Conservation (phyloP, 2,113 vertebrate species). For the Cavia porcellus region DNA sequence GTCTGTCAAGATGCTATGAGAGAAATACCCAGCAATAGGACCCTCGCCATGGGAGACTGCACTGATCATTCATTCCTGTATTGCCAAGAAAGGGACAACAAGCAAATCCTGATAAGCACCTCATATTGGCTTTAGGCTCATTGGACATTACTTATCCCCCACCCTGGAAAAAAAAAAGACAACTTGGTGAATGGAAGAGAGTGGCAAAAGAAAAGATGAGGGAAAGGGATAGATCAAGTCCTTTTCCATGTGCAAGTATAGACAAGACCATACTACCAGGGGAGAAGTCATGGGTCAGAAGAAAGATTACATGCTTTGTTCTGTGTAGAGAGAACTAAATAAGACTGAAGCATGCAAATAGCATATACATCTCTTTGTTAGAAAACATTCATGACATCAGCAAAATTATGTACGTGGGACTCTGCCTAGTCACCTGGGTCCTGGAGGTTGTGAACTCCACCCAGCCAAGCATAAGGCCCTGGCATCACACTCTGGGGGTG, state of each 20-base stretch:
- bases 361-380: background rate
- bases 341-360: background rate
- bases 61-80: background rate
- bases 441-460: too few species aligned
- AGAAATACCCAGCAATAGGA: background rate
- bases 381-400: conserved; percentile 49
- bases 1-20: background rate
- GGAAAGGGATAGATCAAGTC: background rate
- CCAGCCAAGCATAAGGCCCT: too few species aligned
- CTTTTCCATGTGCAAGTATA: background rate
- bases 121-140: background rate
- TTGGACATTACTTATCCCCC: background rate
- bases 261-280: background rate
- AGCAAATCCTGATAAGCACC: background rate
- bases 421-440: too few species aligned
- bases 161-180: background rate
- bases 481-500: too few species aligned
- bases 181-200: background rate
- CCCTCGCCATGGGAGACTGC: accelerated
- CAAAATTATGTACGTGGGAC: background rate
- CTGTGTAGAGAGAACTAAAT: background rate
- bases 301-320: background rate
- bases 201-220: background rate
- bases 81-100: background rate
- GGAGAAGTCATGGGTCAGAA: background rate